These are phyloP conservation scores for Alouatta caraya DNA, from an alignment of 2,797 vertebrate genomes.

Conservation along the genomic window DNA sequence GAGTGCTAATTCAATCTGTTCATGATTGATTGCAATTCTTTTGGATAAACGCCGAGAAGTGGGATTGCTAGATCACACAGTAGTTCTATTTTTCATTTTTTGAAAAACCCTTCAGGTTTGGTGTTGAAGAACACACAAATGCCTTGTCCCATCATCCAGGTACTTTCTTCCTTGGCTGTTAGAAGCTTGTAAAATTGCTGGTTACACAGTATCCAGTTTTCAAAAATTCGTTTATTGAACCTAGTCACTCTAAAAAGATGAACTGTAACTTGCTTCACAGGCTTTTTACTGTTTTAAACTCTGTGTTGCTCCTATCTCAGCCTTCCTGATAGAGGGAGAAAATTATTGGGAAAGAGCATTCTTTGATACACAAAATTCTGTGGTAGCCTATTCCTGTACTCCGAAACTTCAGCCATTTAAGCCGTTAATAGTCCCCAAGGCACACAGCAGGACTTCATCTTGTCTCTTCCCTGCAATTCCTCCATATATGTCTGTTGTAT, in stretches of 20 bases:
- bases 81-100: not conserved
- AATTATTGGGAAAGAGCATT: not conserved
- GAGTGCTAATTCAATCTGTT: not conserved
- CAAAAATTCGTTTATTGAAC: constrained; percentile 22
- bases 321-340: constrained; percentile 23
- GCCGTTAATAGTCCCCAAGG: not conserved
- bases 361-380: not conserved
- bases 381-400: not conserved
- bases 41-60: not conserved
- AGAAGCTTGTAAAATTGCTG: constrained; percentile 7
- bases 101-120: not conserved
- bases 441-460: not conserved
- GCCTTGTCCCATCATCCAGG: not conserved
- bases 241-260: not conserved
- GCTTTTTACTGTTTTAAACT: not conserved
- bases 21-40: not conserved
- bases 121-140: not conserved
- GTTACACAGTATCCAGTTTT: not conserved
- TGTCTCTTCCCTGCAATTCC: not conserved
- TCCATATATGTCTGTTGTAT: not conserved
- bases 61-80: not conserved
- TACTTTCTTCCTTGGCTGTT: not conserved
- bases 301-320: not conserved
- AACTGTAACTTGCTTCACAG: not conserved
- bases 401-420: not conserved